Percentiles rank a stretch among this genome's conserved stretches.
Evolutionary conservation across 1,140 invertebrate genomes (phyloP).

Genomic region (Solenopsis invicta): DNA sequence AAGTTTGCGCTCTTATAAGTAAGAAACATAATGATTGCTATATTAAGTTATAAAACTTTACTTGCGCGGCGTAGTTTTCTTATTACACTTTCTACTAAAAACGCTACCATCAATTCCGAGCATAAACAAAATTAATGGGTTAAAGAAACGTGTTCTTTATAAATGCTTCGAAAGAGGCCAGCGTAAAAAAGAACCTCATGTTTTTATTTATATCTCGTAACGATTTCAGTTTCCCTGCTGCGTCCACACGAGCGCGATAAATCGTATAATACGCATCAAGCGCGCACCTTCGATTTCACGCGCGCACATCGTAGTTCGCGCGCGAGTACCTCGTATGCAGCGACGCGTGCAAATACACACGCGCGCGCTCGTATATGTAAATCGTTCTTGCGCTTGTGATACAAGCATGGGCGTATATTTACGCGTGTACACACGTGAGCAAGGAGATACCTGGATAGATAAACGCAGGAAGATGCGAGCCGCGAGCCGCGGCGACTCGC

Average conservation of each 20-base stretch:
- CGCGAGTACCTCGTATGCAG: conserved; percentile 8
- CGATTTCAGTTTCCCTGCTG: conserved; percentile 53
- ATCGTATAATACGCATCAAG: conserved; percentile 5
- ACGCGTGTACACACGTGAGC: not conserved
- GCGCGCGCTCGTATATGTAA: conserved; percentile 17
- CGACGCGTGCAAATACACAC: conserved; percentile 29
- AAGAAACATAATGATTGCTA: not conserved
- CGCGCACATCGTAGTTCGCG: not conserved
- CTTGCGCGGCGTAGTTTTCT: not conserved
- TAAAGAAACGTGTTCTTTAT: conserved; percentile 1
- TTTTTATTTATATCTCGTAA: conserved; percentile 70
- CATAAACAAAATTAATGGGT: not conserved
- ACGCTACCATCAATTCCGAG: not conserved
- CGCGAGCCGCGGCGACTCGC: conserved; percentile 32
- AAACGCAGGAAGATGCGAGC: conserved; percentile 56
- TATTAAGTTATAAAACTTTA: not conserved
- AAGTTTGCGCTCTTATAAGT: not conserved
- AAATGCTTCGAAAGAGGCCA: not conserved
- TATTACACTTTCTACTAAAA: conserved; percentile 28
- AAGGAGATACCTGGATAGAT: conserved; percentile 60
- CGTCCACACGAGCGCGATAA: conserved; percentile 21
- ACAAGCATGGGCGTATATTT: not conserved
- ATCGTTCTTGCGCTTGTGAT: conserved; percentile 2
- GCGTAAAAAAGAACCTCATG: conserved; percentile 16
- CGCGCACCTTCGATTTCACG: conserved; percentile 24